Percentiles rank a stretch among this genome's conserved stretches.
Evolutionary conservation across 2,888 invertebrate genomes (phyloP).

Genomic region (Luperina testacea): DNA sequence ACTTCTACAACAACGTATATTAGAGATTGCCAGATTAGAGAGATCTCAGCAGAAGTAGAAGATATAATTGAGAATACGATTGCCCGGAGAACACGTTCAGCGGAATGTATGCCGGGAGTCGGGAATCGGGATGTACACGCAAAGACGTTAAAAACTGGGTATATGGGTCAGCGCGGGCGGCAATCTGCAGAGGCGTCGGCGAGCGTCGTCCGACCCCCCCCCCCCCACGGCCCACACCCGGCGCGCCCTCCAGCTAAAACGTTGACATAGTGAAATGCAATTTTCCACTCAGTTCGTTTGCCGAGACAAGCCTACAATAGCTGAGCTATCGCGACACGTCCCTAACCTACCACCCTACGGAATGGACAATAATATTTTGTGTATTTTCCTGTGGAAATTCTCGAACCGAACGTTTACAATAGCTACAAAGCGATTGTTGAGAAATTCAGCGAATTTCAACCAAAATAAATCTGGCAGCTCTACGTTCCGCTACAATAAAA

Average conservation of each 20-base stretch:
- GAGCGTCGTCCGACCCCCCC: slow-evolving; percentile 13
- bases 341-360: not conserved
- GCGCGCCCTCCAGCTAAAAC: slow-evolving; percentile 45
- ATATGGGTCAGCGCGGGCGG: slow-evolving; percentile 63
- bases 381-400: slow-evolving; percentile 5
- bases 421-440: slow-evolving; percentile 27
- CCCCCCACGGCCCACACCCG: not conserved
- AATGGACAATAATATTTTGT: slow-evolving; percentile 18
- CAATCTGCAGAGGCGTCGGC: slow-evolving; percentile 57
- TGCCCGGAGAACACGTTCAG: not conserved
- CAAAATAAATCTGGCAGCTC: slow-evolving; percentile 41
- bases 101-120: slow-evolving; percentile 13
- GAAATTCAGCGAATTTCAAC: slow-evolving; percentile 27
- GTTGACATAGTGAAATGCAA: slow-evolving; percentile 74
- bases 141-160: slow-evolving; percentile 64
- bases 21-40: not conserved
- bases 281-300: slow-evolving; percentile 66
- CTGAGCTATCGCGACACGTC: slow-evolving; percentile 5
- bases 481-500: slow-evolving; percentile 38
- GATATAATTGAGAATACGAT: slow-evolving; percentile 8
- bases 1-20: not conserved
- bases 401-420: slow-evolving; percentile 11
- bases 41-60: not conserved
- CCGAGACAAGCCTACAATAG: slow-evolving; percentile 35
- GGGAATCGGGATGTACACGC: slow-evolving; percentile 31